Base-by-base conservation (phyloP, 2,888 invertebrate species). In the Cabera pusaria region DNA sequence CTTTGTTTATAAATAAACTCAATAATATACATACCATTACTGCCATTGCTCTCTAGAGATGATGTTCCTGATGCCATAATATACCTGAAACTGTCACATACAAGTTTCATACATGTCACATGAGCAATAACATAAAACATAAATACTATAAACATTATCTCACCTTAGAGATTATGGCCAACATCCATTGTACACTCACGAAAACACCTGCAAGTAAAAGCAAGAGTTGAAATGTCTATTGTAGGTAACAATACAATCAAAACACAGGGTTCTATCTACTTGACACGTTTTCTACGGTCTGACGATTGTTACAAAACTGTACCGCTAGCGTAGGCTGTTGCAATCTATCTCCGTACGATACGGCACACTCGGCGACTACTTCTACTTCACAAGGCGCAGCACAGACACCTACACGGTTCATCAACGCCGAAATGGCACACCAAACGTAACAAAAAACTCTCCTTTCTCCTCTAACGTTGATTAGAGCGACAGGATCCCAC, bases 1-100 rank as follows among this genome's bases (percentile, higher is more conserved):
- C 1, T 5, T 24, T 27, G 25, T 27, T 17, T 25, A 17, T 18
- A 34, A 22, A 21, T 23, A 28, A 32, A 24, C 4, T 7, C 14
- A 14, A 14, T n/a, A 14, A 14, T 14, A 14, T 31, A 72, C 91
- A 90, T 76, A 92, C 94, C 94, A 88, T 93, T 93, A 79, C 93
- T 94, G 72, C 93, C 93, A 80, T 93, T 93, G 78, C 94, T 94
- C 76, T 94, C 94, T 87, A 94, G 86, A 59, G 94, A 94, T 69
- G 94, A 93, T 75, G 93, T 93, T 64, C 93, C 94, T 75, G 94
- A 94, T 90, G 94, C 94, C 94, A 94, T 94, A 80, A 79, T 86
- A 81, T 74, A 60, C 65, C 81, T 83, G 77, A 59, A 84, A 82
- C 55, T 49, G 42, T 11, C 8, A 18, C 14, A 28, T 25, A 20